Conservation (phyloP, 2,113 vertebrate genomes). For the Microtus montanus region DNA sequence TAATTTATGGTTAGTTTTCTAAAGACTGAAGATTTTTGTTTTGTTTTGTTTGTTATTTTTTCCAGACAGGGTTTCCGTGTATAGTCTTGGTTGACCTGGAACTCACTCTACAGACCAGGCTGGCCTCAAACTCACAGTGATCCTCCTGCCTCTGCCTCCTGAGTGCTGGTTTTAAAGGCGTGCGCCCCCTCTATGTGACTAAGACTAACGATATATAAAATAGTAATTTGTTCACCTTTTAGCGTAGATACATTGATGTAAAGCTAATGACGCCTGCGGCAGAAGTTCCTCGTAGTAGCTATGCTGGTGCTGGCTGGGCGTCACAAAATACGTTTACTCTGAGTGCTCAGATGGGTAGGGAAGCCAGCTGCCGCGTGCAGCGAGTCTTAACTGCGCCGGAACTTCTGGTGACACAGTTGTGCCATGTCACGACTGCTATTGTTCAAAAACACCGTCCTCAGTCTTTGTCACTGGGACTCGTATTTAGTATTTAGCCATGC, state of each 20-base stretch:
- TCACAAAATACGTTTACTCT: slow-evolving; percentile 15
- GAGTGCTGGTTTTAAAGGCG: background rate
- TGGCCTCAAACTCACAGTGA: background rate
- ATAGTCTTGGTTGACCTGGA: background rate
- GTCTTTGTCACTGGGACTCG: background rate
- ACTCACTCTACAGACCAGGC: background rate
- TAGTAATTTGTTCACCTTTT: slow-evolving; percentile 14
- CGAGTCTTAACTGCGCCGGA: background rate
- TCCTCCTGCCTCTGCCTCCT: background rate
- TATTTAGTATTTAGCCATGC: background rate
- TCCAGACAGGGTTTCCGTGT: background rate
- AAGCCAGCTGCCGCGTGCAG: background rate
- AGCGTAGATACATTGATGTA: background rate
- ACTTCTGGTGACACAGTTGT: background rate
- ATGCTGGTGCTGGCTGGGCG: background rate
- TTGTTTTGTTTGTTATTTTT: background rate
- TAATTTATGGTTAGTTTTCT: slow-evolving; percentile 46
- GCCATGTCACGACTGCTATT: background rate
- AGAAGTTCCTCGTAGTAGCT: slow-evolving; percentile 17
- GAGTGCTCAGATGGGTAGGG: slow-evolving; percentile 10
- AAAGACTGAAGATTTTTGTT: background rate
- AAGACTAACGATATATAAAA: background rate
- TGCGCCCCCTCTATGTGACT: background rate
- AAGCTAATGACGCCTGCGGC: slow-evolving; percentile 32
- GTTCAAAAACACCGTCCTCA: background rate